Evolutionary conservation across 1,140 invertebrate genomes (phyloP).

Genomic region (Tribolium madens): DNA sequence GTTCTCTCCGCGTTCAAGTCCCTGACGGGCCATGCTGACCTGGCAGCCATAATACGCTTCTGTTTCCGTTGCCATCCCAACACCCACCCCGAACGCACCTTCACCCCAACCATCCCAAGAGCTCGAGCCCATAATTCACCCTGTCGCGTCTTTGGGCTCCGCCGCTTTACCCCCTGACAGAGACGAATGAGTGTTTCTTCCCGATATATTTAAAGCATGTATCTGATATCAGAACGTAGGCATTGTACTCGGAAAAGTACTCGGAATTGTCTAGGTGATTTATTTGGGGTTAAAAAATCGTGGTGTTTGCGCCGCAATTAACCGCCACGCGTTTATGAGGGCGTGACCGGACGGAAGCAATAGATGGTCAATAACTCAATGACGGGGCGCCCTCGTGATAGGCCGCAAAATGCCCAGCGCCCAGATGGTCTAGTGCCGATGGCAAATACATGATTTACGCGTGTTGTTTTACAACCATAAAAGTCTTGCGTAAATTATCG

Average conservation of each 20-base stretch:
- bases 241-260: slow-evolving; percentile 47
- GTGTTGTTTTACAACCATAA: slow-evolving; percentile 43
- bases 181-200: slow-evolving; percentile 55
- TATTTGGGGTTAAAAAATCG: not conserved
- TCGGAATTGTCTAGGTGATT: not conserved
- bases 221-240: slow-evolving; percentile 50
- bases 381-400: slow-evolving; percentile 7
- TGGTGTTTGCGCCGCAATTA: slow-evolving; percentile 9
- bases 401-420: slow-evolving; percentile 10
- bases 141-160: slow-evolving; percentile 45
- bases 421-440: slow-evolving; percentile 43
- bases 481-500: slow-evolving; percentile 35
- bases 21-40: slow-evolving; percentile 56
- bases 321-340: slow-evolving; percentile 14
- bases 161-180: slow-evolving; percentile 49
- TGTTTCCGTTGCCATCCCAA: slow-evolving; percentile 47
- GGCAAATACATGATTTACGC: slow-evolving; percentile 42
- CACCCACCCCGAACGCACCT: slow-evolving; percentile 53
- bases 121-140: slow-evolving; percentile 53
- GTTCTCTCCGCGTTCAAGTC: slow-evolving; percentile 48
- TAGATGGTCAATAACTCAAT: slow-evolving; percentile 45
- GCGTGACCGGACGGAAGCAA: slow-evolving; percentile 44
- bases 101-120: slow-evolving; percentile 50
- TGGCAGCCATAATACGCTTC: slow-evolving; percentile 59
- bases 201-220: slow-evolving; percentile 52